Percentiles rank a stretch among this genome's conserved stretches.
These are phyloP conservation scores for Gadus chalcogrammus DNA, from an alignment of 2,113 vertebrate genomes.

Conservation along the genomic window DNA sequence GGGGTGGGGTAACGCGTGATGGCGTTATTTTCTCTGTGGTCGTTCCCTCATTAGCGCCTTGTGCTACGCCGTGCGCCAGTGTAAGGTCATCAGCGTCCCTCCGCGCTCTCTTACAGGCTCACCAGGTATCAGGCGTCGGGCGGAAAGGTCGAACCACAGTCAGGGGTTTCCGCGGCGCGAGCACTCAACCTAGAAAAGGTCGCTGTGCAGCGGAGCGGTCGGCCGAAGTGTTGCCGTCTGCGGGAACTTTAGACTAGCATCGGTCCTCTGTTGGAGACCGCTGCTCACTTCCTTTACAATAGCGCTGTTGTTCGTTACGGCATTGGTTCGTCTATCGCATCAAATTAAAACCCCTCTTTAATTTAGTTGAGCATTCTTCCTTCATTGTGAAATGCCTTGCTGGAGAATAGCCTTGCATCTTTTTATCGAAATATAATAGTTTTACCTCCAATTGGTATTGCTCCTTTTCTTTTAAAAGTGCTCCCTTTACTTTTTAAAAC, in stretches of 20 bases:
- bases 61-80: slow-evolving; percentile 46
- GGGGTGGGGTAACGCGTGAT: slow-evolving; percentile 7
- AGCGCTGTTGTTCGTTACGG: too few species aligned
- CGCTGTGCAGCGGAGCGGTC: slow-evolving; percentile 7
- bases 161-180: slow-evolving; percentile 15
- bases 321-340: too few species aligned
- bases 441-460: too few species aligned
- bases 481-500: too few species aligned
- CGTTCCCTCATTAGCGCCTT: slow-evolving; percentile 56
- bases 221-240: background rate
- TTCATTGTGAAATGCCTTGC: too few species aligned
- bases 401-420: too few species aligned
- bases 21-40: slow-evolving; percentile 55
- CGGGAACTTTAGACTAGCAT: background rate
- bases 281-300: background rate
- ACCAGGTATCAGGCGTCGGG: slow-evolving; percentile 45
- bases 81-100: slow-evolving; percentile 67
- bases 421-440: too few species aligned
- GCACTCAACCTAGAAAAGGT: slow-evolving; percentile 23
- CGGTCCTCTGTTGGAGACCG: background rate
- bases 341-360: too few species aligned
- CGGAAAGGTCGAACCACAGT: slow-evolving; percentile 22
- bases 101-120: slow-evolving; percentile 57
- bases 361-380: too few species aligned
- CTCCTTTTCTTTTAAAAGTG: too few species aligned